Percentiles rank a stretch among this genome's conserved stretches.
phyloP scores from a whole-genome alignment of 1,140 invertebrate genomes.

The Octopus bimaculoides region DNA sequence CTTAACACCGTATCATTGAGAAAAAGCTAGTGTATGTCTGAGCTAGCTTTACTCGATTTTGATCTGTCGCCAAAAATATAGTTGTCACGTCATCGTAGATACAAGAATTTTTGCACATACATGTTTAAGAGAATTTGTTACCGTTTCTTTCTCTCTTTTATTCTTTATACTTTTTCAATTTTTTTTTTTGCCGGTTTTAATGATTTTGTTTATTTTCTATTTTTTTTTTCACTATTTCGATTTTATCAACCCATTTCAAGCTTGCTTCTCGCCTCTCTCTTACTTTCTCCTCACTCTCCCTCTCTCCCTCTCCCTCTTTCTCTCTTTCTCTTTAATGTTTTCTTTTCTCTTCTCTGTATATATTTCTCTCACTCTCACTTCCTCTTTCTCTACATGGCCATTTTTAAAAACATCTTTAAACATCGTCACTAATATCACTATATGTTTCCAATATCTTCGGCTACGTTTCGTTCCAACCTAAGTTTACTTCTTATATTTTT shows the following conservation, averaged over 20 bases:
- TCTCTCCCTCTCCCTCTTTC: no score
- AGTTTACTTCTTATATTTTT: no score
- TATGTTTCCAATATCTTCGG: no score
- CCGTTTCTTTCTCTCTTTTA: neutral
- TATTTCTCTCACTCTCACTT: no score
- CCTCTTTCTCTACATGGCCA: no score
- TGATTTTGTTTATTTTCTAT: neutral
- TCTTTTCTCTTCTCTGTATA: no score
- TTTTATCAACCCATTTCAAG: neutral
- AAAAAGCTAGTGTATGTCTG: neutral
- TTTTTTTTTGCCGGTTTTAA: neutral
- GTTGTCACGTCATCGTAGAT: constrained; percentile 1
- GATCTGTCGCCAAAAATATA: neutral
- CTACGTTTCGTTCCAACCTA: no score
- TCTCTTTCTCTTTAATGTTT: no score
- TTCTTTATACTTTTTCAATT: neutral
- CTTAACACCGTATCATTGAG: neutral
- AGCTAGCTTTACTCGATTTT: neutral
- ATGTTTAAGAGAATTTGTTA: neutral
- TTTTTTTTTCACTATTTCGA: neutral
- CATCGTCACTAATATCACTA: no score
- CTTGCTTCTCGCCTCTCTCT: no score
- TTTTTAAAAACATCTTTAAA: no score
- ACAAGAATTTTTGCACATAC: constrained; percentile 7
- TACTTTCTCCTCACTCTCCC: no score